A percentile compares a stretch with the other conserved stretches of the same genome.
Evolutionary conservation across 2,888 invertebrate species (phyloP).

Genomic region (Agrochola circellaris): DNA sequence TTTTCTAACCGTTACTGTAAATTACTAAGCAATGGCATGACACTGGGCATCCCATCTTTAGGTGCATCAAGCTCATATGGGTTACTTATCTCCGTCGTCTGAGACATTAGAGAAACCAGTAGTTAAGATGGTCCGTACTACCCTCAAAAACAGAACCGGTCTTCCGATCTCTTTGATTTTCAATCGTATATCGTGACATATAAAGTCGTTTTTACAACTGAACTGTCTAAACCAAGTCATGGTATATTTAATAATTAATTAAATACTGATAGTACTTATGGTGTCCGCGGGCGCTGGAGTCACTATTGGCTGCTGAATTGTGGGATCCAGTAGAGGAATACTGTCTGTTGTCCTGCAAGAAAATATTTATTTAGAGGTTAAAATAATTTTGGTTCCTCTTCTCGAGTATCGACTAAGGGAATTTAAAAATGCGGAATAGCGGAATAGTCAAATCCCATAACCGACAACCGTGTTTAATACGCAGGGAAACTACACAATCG

Average conservation of each 20-base stretch:
- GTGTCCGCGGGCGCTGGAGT: slow-evolving; percentile 87
- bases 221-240: slow-evolving; percentile 3
- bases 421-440: no score
- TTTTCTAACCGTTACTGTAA: slow-evolving; percentile 1
- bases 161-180: slow-evolving; percentile 21
- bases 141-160: not conserved
- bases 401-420: not conserved
- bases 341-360: slow-evolving; percentile 85
- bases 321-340: slow-evolving; percentile 86
- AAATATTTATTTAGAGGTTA: not conserved
- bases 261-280: slow-evolving; percentile 89
- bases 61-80: not conserved
- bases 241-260: slow-evolving; percentile 61
- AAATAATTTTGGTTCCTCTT: not conserved
- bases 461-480: not conserved
- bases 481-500: not conserved
- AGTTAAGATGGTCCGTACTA: not conserved
- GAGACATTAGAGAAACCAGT: not conserved
- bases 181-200: slow-evolving; percentile 9
- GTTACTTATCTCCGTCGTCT: not conserved
- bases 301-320: slow-evolving; percentile 83
- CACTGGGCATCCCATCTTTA: no score
- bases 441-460: not conserved
- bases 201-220: slow-evolving; percentile 36
- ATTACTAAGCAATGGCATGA: slow-evolving; percentile 1